Percentiles rank a stretch among this genome's conserved stretches.
Evolutionary conservation across 2,797 vertebrate species (phyloP).

Genomic region (Erethizon dorsatum): DNA sequence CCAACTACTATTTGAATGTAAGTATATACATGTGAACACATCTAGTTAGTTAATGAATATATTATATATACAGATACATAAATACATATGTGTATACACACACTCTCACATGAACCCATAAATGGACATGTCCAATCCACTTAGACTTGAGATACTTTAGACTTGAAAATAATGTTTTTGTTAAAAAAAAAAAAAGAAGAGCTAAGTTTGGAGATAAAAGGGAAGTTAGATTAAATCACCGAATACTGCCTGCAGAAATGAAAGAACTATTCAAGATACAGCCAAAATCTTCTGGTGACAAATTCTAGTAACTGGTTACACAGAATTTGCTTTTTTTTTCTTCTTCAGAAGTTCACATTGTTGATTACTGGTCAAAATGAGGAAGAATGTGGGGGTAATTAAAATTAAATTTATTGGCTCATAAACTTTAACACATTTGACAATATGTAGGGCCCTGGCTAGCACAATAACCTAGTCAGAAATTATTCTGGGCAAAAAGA

Average conservation of each 20-base stretch:
- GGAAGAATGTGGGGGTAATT: neutral
- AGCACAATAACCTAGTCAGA: neutral
- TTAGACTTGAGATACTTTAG: neutral
- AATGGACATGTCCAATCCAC: neutral
- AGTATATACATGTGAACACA: rapidly evolving
- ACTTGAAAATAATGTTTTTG: neutral
- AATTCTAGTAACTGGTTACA: neutral
- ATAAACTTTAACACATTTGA: slow-evolving; percentile 45
- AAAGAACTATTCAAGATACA: neutral
- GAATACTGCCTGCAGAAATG: neutral
- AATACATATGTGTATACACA: neutral
- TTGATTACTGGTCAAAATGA: neutral
- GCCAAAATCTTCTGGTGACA: neutral
- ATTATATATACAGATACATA: neutral
- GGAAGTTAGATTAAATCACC: neutral
- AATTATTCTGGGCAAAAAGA: neutral
- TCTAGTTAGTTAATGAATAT: neutral
- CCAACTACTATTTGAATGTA: neutral
- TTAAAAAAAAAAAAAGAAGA: neutral
- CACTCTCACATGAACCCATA: neutral
- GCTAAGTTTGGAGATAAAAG: neutral
- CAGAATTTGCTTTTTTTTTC: neutral
- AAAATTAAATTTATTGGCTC: slow-evolving; percentile 26
- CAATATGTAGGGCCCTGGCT: neutral
- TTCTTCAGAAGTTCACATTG: neutral